A percentile compares a stretch with the other conserved stretches of the same genome.
phyloP scores from a whole-genome alignment of 2,113 vertebrate genomes.

The Ornithorhynchus anatinus region DNA sequence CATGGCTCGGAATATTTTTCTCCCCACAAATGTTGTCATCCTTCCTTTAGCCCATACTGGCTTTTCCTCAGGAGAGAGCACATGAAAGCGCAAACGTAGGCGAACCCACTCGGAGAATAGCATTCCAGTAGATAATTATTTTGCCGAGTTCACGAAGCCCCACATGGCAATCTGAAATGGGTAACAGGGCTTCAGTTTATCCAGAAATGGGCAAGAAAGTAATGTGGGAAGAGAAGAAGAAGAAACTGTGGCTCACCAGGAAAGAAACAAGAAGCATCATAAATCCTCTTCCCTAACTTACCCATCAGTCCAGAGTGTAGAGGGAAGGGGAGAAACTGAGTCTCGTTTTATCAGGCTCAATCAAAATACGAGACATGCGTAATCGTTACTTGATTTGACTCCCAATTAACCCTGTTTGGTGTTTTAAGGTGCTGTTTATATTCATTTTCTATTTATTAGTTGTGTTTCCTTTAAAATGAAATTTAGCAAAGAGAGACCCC shows the following conservation, averaged over 20 bases:
- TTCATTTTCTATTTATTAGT: neutral
- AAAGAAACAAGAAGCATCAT: neutral
- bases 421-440: neutral
- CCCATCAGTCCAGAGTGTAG: neutral
- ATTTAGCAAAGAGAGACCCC: neutral
- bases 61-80: neutral
- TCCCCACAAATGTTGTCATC: constrained; percentile 10
- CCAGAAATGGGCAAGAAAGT: neutral
- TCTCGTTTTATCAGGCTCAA: neutral
- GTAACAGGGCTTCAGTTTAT: neutral
- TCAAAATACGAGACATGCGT: neutral
- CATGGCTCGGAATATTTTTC: constrained; percentile 13
- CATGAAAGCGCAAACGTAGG: neutral
- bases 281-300: neutral
- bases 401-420: neutral
- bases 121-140: neutral
- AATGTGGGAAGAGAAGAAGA: neutral
- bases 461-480: neutral
- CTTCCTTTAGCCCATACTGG: neutral
- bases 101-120: neutral
- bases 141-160: neutral
- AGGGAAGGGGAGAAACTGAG: neutral
- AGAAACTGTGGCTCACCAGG: neutral
- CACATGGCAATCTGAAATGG: neutral
- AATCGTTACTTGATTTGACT: neutral